Evolutionary conservation across 2,797 vertebrate species (phyloP).

Genomic region (Numenius phaeopus): DNA sequence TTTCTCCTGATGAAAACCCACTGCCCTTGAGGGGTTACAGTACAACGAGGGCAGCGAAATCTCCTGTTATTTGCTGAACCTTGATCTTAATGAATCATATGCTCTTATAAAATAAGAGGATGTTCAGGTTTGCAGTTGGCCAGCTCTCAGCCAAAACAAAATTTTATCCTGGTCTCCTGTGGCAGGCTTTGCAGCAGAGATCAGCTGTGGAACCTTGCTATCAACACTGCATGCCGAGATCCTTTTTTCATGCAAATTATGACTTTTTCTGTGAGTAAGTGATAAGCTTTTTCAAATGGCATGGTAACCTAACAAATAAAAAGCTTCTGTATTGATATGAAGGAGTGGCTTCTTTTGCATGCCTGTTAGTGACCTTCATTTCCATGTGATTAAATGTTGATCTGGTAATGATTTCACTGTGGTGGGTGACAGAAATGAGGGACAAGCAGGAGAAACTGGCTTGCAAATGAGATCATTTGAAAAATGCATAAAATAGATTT

Average conservation of each 20-base stretch:
- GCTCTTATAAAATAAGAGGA: neutral
- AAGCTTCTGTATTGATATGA: neutral
- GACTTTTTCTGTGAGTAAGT: constrained; percentile 7
- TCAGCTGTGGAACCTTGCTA: neutral
- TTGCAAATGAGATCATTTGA: constrained; percentile 34
- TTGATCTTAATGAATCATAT: neutral
- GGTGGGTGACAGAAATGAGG: neutral
- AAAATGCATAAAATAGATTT: constrained; percentile 37
- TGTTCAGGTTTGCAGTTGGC: neutral
- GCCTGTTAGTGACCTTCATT: neutral
- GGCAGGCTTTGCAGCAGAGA: neutral
- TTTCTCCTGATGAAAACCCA: neutral
- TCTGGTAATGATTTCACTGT: neutral
- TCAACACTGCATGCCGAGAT: neutral
- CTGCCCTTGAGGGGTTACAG: neutral
- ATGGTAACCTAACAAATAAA: neutral
- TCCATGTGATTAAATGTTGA: constrained; percentile 8
- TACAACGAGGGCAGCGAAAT: neutral
- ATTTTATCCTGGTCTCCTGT: neutral
- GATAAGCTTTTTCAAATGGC: constrained; percentile 24
- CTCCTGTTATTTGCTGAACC: neutral
- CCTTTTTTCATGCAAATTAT: constrained; percentile 28
- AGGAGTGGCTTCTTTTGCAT: neutral
- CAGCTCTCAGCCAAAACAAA: neutral
- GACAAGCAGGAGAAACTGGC: neutral